A percentile compares a stretch with the other conserved stretches of the same genome.
Conservation (phyloP, 2,888 invertebrate genomes). For the Eupithecia vulgata region DNA sequence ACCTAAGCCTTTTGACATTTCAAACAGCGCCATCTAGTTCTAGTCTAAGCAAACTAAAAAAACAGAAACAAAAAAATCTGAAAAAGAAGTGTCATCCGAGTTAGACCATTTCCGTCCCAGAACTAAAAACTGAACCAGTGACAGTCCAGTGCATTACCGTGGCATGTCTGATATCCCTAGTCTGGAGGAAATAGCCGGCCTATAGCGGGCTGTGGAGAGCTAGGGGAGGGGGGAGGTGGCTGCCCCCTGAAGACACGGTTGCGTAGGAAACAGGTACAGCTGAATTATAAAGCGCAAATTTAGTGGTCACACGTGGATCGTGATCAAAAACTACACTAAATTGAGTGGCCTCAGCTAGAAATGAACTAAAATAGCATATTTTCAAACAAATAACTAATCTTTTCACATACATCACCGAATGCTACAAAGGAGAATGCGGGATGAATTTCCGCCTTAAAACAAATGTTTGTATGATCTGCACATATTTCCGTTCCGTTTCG, state of each 20-base stretch:
- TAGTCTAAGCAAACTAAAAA: background rate
- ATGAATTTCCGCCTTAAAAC: too few species aligned
- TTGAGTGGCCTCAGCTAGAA: background rate
- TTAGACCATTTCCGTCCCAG: background rate
- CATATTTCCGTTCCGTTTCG: too few species aligned
- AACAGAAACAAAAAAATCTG: background rate
- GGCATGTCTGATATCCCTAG: conserved; percentile 58
- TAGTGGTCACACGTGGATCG: background rate
- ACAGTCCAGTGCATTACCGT: conserved; percentile 56
- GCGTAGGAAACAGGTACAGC: conserved; percentile 13
- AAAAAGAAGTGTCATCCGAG: background rate
- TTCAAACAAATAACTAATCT: too few species aligned
- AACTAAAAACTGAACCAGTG: background rate
- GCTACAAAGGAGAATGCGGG: too few species aligned
- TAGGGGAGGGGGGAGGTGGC: conserved; percentile 32
- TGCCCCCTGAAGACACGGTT: conserved; percentile 10
- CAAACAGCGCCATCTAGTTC: background rate
- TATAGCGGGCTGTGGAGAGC: conserved; percentile 50
- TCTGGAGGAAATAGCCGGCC: conserved; percentile 63
- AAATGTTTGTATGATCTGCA: too few species aligned
- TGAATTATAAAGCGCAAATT: background rate
- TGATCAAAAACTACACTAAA: background rate
- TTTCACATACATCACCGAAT: too few species aligned
- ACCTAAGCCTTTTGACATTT: background rate
- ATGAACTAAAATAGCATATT: too few species aligned